Conservation (phyloP, 2,888 invertebrate species). For the Noctua janthe region DNA sequence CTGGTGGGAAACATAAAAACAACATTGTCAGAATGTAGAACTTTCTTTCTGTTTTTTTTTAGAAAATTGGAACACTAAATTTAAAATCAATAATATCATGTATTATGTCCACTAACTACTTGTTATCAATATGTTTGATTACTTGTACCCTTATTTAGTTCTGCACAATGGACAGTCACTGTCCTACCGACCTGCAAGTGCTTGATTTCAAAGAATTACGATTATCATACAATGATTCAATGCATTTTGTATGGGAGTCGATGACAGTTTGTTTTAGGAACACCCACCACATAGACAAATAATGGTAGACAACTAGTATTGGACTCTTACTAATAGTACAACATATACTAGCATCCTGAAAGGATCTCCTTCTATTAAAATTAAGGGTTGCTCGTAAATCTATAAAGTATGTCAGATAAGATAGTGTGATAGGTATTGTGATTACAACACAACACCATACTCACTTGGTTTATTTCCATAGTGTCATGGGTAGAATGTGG, state of each 20-base stretch:
- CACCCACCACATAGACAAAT: slow-evolving; percentile 22
- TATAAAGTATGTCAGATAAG: too few relatives aligned
- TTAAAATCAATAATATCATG: background rate
- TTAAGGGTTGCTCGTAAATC: background rate
- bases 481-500: background rate
- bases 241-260: slow-evolving; percentile 8
- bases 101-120: background rate
- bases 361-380: background rate
- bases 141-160: background rate
- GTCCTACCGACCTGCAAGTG: background rate
- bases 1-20: background rate
- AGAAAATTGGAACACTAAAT: background rate
- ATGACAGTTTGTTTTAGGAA: slow-evolving; percentile 20
- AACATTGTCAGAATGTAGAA: background rate
- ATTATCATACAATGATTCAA: slow-evolving; percentile 45
- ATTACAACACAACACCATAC: background rate
- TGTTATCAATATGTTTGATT: background rate
- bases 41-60: background rate
- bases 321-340: background rate
- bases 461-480: background rate
- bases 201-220: slow-evolving; percentile 21
- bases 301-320: background rate
- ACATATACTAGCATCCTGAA: background rate
- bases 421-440: too few relatives aligned
- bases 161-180: slow-evolving; percentile 18